phyloP scores from a whole-genome alignment of 2,888 invertebrate genomes.

The Autographa pulchrina region DNA sequence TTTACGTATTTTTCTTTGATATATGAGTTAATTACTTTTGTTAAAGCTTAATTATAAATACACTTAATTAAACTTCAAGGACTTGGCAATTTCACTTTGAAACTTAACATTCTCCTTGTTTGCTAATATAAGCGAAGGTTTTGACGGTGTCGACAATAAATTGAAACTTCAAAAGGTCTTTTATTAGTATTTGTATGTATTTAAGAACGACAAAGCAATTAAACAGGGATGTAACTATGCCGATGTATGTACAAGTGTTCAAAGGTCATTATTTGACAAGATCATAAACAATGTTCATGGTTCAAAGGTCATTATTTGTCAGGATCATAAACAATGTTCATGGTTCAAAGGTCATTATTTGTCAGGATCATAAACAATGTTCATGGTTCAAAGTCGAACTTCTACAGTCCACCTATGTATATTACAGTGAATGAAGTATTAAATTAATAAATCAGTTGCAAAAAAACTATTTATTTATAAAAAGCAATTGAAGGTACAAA shows the following conservation, averaged over 20 bases:
- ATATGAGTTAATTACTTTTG: slow-evolving; percentile 43
- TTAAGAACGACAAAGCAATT: neutral
- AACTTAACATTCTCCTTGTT: slow-evolving; percentile 33
- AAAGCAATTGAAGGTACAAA: too few relatives aligned
- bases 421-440: too few relatives aligned
- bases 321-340: too few relatives aligned
- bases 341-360: too few relatives aligned
- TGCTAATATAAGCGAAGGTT: slow-evolving; percentile 24
- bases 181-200: neutral
- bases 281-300: too few relatives aligned
- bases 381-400: too few relatives aligned
- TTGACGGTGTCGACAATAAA: neutral
- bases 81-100: slow-evolving; percentile 18
- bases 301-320: too few relatives aligned
- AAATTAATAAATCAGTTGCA: too few relatives aligned
- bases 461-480: too few relatives aligned
- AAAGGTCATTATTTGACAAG: too few relatives aligned
- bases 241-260: neutral
- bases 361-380: too few relatives aligned
- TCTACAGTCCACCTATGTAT: too few relatives aligned
- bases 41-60: slow-evolving; percentile 42
- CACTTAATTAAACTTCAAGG: slow-evolving; percentile 54
- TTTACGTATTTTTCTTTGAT: slow-evolving; percentile 43
- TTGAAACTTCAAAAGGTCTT: neutral
- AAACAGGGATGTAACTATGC: neutral